phyloP scores from a whole-genome alignment of 2,888 invertebrate genomes.

The Scaptomyza caliginosa region DNA sequence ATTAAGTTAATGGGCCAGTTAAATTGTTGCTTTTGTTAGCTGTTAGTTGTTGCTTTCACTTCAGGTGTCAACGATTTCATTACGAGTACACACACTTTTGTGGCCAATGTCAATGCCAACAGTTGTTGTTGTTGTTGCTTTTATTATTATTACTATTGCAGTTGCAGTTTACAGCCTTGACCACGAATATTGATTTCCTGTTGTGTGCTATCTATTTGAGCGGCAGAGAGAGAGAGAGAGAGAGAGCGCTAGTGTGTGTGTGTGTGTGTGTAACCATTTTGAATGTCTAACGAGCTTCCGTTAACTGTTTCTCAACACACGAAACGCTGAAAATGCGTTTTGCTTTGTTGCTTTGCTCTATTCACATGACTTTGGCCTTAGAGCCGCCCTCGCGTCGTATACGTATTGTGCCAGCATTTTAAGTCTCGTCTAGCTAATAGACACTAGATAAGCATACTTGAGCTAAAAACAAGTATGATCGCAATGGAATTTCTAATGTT shows the following conservation, averaged over 20 bases:
- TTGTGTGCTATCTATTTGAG: conserved; percentile 37
- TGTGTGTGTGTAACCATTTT: conserved; percentile 39
- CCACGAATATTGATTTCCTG: conserved; percentile 83
- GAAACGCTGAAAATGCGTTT: conserved; percentile 52
- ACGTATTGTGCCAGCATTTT: conserved; percentile 36
- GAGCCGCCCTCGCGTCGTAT: conserved; percentile 52
- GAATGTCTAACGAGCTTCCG: conserved; percentile 64
- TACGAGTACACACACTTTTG: conserved; percentile 33
- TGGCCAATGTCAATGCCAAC: conserved; percentile 63
- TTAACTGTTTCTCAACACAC: conserved; percentile 52
- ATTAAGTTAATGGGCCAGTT: conserved; percentile 47
- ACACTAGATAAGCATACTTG: conserved; percentile 4
- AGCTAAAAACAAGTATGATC: background rate
- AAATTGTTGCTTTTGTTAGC: conserved; percentile 4
- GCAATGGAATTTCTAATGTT: background rate
- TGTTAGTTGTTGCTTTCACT: conserved; percentile 39
- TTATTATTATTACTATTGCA: conserved; percentile 36
- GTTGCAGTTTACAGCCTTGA: conserved; percentile 76
- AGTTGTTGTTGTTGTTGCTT: conserved; percentile 15
- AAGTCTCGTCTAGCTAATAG: conserved; percentile 7
- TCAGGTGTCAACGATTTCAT: conserved; percentile 71
- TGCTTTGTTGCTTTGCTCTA: conserved; percentile 21
- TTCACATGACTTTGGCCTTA: conserved; percentile 56
- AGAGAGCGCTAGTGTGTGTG: background rate
- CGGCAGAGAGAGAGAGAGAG: background rate